Conservation (phyloP, 2,888 invertebrate species). For the Euplexia lucipara region DNA sequence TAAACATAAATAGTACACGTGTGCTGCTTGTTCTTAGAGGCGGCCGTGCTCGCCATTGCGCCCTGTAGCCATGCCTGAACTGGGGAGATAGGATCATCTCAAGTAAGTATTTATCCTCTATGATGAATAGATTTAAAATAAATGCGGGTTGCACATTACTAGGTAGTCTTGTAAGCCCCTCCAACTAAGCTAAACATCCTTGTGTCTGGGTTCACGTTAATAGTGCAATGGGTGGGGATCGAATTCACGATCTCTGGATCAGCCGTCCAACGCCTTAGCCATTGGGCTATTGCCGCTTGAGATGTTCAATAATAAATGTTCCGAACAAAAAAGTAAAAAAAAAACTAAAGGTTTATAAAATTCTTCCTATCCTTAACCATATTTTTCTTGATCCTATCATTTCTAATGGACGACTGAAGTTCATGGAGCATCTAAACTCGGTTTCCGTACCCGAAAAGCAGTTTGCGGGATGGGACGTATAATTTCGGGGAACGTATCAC, state of each 20-base stretch:
- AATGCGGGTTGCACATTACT: too few species aligned
- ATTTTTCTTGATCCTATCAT: conserved; percentile 1
- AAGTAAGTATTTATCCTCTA: not conserved
- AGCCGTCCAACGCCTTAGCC: too few species aligned
- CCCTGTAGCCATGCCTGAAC: not conserved
- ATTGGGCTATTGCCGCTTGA: too few species aligned
- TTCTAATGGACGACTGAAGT: conserved; percentile 9
- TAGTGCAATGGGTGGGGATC: too few species aligned
- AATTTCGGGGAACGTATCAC: conserved; percentile 25
- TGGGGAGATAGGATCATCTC: not conserved
- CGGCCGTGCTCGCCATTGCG: too few species aligned
- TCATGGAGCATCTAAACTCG: conserved; percentile 17
- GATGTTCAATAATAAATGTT: too few species aligned
- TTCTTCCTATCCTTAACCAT: not conserved
- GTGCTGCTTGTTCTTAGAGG: conserved; percentile 39
- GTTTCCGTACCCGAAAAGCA: conserved; percentile 37
- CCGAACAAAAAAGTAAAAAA: too few species aligned
- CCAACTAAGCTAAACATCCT: too few species aligned
- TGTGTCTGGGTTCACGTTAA: too few species aligned
- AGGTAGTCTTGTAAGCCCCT: too few species aligned
- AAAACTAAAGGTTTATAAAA: too few species aligned
- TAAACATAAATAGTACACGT: conserved; percentile 50
- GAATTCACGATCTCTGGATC: too few species aligned
- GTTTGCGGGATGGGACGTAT: conserved; percentile 10
- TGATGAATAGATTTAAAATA: not conserved